phyloP scores from a whole-genome alignment of 2,888 invertebrate species.

The Cylindroiulus punctatus region DNA sequence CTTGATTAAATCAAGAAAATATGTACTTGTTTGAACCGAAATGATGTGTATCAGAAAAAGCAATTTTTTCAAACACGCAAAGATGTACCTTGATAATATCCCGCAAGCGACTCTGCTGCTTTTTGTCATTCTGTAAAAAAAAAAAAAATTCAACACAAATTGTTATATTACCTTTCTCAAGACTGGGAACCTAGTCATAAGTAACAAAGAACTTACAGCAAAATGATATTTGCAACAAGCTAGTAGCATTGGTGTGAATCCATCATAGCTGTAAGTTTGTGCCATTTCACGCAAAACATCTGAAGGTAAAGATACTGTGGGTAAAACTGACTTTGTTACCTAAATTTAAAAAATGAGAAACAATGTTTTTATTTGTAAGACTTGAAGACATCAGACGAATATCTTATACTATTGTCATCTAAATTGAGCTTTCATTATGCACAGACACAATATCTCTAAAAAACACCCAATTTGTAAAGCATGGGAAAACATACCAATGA shows the following conservation, averaged over 20 bases:
- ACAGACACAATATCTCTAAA: not conserved
- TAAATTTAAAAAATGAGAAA: not conserved
- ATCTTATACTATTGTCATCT: too few relatives aligned
- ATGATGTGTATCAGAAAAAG: not conserved
- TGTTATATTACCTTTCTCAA: not conserved
- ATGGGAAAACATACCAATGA: constrained; percentile 50
- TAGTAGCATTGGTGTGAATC: constrained; percentile 64
- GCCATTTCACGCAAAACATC: constrained; percentile 63
- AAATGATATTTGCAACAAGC: constrained; percentile 62
- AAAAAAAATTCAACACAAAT: constrained; percentile 41
- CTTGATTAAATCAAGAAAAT: constrained; percentile 46
- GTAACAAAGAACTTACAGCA: constrained; percentile 56
- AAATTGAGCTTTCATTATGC: too few relatives aligned
- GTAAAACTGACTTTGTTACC: constrained; percentile 54
- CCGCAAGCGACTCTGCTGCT: constrained; percentile 57
- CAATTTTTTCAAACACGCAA: not conserved
- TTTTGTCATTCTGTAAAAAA: constrained; percentile 57
- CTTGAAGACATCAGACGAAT: too few relatives aligned
- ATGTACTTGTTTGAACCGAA: not conserved
- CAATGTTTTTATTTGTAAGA: not conserved
- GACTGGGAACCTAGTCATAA: not conserved
- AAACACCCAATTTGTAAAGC: not conserved
- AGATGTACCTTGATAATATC: constrained; percentile 57
- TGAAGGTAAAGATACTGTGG: constrained; percentile 57
- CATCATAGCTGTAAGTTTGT: constrained; percentile 63